Evolutionary conservation across 2,113 vertebrate genomes (phyloP).

Genomic region (Ochotona curzoniae): DNA sequence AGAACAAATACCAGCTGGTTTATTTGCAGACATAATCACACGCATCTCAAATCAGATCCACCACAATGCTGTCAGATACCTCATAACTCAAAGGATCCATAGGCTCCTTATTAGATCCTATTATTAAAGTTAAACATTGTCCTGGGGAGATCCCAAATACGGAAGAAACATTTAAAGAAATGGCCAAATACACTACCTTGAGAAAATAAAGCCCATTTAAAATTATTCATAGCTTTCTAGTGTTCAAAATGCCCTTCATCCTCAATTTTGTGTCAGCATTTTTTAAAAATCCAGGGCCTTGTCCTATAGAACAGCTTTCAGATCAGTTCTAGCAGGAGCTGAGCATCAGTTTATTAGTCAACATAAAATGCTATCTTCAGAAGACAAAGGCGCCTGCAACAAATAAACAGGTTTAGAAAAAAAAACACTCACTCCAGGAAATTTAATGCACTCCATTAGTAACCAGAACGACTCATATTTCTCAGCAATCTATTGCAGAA

Average conservation of each 20-base stretch:
- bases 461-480: slow-evolving; percentile 50
- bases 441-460: slow-evolving; percentile 62
- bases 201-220: not conserved
- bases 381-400: slow-evolving; percentile 1
- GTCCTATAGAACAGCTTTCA: slow-evolving; percentile 46
- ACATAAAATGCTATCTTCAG: slow-evolving; percentile 56
- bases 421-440: not conserved
- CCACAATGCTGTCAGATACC: slow-evolving; percentile 78
- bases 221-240: not conserved
- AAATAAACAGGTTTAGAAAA: slow-evolving; percentile 49
- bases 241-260: slow-evolving; percentile 17
- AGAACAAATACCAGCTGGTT: slow-evolving; percentile 86
- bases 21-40: slow-evolving; percentile 79
- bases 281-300: not conserved
- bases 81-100: slow-evolving; percentile 75
- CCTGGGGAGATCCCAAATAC: slow-evolving; percentile 64
- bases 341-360: slow-evolving; percentile 52
- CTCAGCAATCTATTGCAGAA: slow-evolving; percentile 33
- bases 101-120: slow-evolving; percentile 67
- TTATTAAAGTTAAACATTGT: slow-evolving; percentile 59
- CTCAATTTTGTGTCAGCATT: not conserved
- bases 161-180: slow-evolving; percentile 62
- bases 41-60: slow-evolving; percentile 73
- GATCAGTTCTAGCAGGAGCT: slow-evolving; percentile 30
- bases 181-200: not conserved